These are phyloP conservation scores for Mimumesa dahlbomi DNA, from an alignment of 2,888 invertebrate species.

Conservation along the genomic window DNA sequence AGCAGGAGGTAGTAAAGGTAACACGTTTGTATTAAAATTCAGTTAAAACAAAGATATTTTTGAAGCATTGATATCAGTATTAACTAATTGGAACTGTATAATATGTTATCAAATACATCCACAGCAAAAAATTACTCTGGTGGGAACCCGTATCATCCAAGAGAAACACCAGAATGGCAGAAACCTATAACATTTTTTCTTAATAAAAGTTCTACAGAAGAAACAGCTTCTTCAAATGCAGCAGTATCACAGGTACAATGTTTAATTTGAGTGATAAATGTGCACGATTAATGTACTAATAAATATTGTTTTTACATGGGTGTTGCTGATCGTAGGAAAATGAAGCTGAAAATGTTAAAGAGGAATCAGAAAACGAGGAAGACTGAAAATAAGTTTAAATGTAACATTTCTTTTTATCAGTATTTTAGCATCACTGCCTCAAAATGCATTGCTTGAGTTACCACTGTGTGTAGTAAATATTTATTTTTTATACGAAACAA, in stretches of 20 bases:
- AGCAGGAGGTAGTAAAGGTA: slow-evolving; percentile 36
- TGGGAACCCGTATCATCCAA: slow-evolving; percentile 82
- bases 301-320: background rate
- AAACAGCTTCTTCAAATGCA: background rate
- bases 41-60: too few species aligned
- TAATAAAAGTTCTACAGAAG: slow-evolving; percentile 28
- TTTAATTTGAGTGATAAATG: background rate
- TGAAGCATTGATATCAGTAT: too few species aligned
- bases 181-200: slow-evolving; percentile 82
- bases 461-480: slow-evolving; percentile 13
- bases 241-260: slow-evolving; percentile 23
- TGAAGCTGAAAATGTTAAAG: background rate
- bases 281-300: background rate
- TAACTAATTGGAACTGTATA: too few species aligned
- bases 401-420: background rate
- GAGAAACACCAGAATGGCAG: slow-evolving; percentile 84
- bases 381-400: background rate
- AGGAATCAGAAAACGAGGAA: slow-evolving; percentile 11
- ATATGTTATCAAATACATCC: slow-evolving; percentile 7
- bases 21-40: background rate
- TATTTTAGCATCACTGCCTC: background rate
- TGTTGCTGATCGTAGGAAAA: slow-evolving; percentile 7
- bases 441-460: background rate
- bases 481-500: slow-evolving; percentile 15
- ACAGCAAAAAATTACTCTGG: slow-evolving; percentile 66